Conservation (phyloP, 2,113 vertebrate species). For the Rhizomys pruinosus region DNA sequence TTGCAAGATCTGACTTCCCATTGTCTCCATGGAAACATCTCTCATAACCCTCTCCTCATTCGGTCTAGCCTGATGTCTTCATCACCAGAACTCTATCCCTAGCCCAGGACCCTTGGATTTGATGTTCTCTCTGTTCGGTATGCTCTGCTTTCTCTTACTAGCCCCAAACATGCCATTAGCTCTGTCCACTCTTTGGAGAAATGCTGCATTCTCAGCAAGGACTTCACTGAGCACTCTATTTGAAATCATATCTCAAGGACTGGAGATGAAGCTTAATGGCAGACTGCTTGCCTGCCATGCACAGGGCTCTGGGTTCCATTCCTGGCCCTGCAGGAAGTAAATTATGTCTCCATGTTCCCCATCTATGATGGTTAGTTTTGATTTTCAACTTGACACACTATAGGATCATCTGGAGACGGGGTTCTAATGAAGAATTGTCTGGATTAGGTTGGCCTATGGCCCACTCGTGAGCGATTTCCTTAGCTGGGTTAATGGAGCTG, state of each 20-base stretch:
- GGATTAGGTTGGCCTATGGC: neutral
- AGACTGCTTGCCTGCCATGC: neutral
- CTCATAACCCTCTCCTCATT: neutral
- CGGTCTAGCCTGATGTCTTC: neutral
- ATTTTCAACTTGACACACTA: neutral
- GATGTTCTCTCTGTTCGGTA: neutral
- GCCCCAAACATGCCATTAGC: rapidly evolving
- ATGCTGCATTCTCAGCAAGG: neutral
- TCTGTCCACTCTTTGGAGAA: neutral
- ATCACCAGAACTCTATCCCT: neutral
- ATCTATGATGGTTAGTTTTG: neutral
- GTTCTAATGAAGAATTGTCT: neutral
- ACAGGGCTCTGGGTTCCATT: neutral
- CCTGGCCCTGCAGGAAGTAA: neutral
- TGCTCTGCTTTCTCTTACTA: neutral
- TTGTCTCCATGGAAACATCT: neutral
- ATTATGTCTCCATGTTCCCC: neutral
- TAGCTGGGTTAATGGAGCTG: neutral
- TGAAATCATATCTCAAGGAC: no score
- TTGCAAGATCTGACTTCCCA: neutral
- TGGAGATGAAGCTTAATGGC: neutral
- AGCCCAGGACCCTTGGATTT: slow-evolving; percentile 16
- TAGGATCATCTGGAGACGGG: neutral
- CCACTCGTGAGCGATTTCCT: neutral
- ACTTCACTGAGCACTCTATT: neutral